Evolutionary conservation across 2,888 invertebrate species (phyloP), one percentile per base, ranked within the genome.

Genomic region (Syrphus vitripennis): DNA sequence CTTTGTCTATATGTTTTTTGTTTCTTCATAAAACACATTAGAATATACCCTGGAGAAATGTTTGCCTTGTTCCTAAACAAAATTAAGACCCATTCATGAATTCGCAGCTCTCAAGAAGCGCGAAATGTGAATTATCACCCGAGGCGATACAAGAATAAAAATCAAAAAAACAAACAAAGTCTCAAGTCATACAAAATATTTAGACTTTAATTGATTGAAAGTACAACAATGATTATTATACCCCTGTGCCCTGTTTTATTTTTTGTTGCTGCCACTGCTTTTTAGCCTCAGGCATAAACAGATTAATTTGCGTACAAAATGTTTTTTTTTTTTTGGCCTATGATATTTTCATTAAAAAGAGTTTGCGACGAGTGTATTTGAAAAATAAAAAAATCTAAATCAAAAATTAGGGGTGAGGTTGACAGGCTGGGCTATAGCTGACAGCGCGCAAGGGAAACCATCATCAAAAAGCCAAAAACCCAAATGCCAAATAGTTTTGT

Each of bases 401-500:
- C 42, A 45, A 63, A n/a, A 45, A 65, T 40, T 37, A 69, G 69
- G 37, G 69, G 69, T 69, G 61, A 74, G 53, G 59, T 21, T 59
- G 71, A 71, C 71, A 45, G n/a, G 26, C 71, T 40, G 42, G 21
- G 9, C 26, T 10, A 9, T 19, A n/a, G 21, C 7, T 21, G 12
- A 42, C 42, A n/a, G 24, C 5, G 21, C 29, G 31, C 14, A 40
- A 14, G 12, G n/a, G 29, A 1, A 42, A 59, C 1, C 50, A 45
- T 21, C 45, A 19, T n/a, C 40, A 42, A 67, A 69, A 69, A 63
- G 3, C 67, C 40, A 80, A 75, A n/a, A 75, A 61, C 10, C 50
- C 19, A 83, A 84, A 76, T 84, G 86, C 77, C 86, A 86, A 82
- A 86, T 82, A 78, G 86, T 86, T 82, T 57, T 78, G 86, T 50